These are phyloP conservation scores for Lathamus discolor DNA, from an alignment of 2,113 vertebrate species.

Conservation along the genomic window DNA sequence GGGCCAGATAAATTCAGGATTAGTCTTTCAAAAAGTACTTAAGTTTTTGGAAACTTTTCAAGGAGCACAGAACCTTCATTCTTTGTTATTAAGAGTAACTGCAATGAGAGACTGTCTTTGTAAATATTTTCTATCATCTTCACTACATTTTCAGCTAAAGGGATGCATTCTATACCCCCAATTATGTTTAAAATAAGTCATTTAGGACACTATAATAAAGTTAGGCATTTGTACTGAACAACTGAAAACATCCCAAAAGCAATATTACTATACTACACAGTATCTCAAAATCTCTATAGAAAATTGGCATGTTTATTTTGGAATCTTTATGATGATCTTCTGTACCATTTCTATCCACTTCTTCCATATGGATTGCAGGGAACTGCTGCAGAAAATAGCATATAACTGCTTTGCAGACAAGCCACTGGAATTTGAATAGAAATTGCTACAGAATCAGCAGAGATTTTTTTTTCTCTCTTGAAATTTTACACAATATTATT, in stretches of 20 bases:
- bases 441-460: background rate
- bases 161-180: background rate
- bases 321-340: conserved; percentile 18
- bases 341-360: conserved; percentile 18
- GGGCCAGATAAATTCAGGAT: background rate
- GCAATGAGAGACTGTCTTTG: background rate
- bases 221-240: background rate
- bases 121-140: background rate
- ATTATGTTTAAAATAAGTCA: background rate
- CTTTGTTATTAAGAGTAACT: background rate
- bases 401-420: conserved; percentile 21
- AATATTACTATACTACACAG: background rate
- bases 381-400: conserved; percentile 27
- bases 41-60: background rate
- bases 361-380: conserved; percentile 10
- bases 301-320: conserved; percentile 31
- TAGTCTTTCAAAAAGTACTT: background rate
- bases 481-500: conserved; percentile 1
- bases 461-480: conserved; percentile 18
- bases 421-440: conserved; percentile 22
- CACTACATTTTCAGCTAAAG: background rate
- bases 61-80: background rate
- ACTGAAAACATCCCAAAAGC: background rate
- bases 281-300: conserved; percentile 28
- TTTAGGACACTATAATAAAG: conserved; percentile 1